These are phyloP conservation scores for Anoplopoma fimbria DNA, from an alignment of 2,113 vertebrate species.

Conservation along the genomic window DNA sequence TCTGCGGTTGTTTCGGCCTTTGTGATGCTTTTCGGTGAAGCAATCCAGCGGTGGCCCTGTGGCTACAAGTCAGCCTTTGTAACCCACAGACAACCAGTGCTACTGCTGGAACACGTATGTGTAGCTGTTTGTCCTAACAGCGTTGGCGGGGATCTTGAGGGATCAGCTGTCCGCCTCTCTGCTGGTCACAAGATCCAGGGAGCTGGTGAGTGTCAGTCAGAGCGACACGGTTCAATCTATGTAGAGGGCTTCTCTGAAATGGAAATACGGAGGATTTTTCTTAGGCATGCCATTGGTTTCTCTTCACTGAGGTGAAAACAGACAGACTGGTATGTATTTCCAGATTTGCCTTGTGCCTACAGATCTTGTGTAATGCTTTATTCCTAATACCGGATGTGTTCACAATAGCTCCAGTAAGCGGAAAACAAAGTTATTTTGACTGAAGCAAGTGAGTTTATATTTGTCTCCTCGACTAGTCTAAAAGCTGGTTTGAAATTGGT, in stretches of 20 bases:
- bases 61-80: conserved; percentile 51
- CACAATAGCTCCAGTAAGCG: neutral
- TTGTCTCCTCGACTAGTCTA: neutral
- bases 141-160: conserved; percentile 28
- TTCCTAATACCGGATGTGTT: neutral
- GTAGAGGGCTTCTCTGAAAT: conserved; percentile 8
- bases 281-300: neutral
- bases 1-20: conserved; percentile 28
- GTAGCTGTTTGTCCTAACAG: conserved; percentile 29
- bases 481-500: neutral
- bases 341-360: neutral
- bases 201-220: conserved; percentile 40
- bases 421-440: neutral
- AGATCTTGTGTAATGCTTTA: neutral
- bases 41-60: conserved; percentile 27
- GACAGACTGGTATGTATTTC: conserved; percentile 30
- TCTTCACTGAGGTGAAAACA: conserved; percentile 20
- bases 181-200: conserved; percentile 59
- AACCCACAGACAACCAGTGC: conserved; percentile 40
- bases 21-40: conserved; percentile 33
- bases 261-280: conserved; percentile 11
- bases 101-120: conserved; percentile 23
- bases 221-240: conserved; percentile 23
- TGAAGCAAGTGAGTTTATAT: neutral
- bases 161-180: conserved; percentile 63